Percentiles rank a stretch among this genome's conserved stretches.
These are phyloP conservation scores for Megaceryle alcyon DNA, from an alignment of 2,797 vertebrate genomes.

Conservation along the genomic window DNA sequence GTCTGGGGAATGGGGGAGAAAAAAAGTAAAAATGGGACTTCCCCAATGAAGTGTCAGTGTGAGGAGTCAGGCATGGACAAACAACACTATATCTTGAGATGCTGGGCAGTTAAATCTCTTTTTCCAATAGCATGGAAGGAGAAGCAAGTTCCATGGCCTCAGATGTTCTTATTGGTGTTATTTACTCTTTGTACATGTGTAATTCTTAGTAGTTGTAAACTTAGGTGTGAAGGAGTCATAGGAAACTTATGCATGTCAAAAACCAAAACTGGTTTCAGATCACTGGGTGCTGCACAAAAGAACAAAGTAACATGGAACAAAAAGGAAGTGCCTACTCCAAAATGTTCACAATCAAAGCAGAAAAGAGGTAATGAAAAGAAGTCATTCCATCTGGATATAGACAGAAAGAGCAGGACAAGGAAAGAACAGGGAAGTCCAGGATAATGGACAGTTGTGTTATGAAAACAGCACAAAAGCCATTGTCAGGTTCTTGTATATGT, in stretches of 20 bases:
- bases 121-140: neutral
- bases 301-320: neutral
- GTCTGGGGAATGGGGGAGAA: neutral
- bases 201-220: neutral
- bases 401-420: neutral
- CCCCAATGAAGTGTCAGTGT: neutral
- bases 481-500: neutral
- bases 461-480: neutral
- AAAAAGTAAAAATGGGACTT: neutral
- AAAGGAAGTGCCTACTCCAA: neutral
- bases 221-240: neutral
- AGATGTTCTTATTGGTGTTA: neutral
- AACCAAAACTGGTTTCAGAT: neutral
- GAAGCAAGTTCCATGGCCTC: neutral
- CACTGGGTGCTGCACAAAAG: fast-evolving
- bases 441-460: neutral
- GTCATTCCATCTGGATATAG: neutral
- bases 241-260: neutral
- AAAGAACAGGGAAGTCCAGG: neutral
- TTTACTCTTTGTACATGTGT: neutral
- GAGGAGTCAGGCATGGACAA: neutral
- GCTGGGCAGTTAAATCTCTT: neutral
- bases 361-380: neutral
- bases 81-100: neutral
- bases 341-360: neutral